These are phyloP conservation scores for Lottia gigantea DNA, from an alignment of 2,888 invertebrate species.

Conservation along the genomic window DNA sequence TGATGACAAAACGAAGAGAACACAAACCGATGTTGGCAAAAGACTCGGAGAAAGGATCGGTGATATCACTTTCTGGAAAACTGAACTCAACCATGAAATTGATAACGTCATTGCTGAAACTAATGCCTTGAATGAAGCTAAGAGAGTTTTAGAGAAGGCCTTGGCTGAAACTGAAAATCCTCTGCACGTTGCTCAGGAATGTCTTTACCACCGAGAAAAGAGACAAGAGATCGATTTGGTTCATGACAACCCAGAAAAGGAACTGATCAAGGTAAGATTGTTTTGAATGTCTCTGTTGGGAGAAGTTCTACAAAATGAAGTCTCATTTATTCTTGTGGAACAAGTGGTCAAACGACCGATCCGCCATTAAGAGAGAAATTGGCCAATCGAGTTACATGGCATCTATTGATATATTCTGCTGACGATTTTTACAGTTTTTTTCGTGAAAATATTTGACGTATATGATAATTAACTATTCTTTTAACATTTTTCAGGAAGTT, in stretches of 20 bases:
- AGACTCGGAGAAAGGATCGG: constrained; percentile 87
- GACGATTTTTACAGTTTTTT: no score
- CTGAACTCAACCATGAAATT: constrained; percentile 83
- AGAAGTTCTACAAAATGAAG: no score
- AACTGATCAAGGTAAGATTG: constrained; percentile 74
- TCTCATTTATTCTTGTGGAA: no score
- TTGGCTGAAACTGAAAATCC: constrained; percentile 87
- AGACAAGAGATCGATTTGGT: constrained; percentile 89
- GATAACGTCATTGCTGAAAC: constrained; percentile 86
- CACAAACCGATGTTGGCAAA: constrained; percentile 81
- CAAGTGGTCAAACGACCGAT: no score
- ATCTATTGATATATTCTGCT: no score
- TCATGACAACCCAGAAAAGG: constrained; percentile 88
- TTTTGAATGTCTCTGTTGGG: no score
- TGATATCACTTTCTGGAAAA: constrained; percentile 90
- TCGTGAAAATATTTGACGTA: no score
- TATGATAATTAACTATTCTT: no score
- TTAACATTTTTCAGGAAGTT: constrained; percentile 74
- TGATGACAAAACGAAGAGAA: constrained; percentile 66
- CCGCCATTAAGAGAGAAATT: no score
- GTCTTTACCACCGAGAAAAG: constrained; percentile 89
- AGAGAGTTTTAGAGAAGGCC: constrained; percentile 79
- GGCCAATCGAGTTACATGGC: no score
- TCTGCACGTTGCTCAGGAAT: constrained; percentile 91
- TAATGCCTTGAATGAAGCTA: constrained; percentile 77